These are phyloP conservation scores for Circaetus gallicus DNA, from an alignment of 2,113 vertebrate genomes.

Conservation along the genomic window DNA sequence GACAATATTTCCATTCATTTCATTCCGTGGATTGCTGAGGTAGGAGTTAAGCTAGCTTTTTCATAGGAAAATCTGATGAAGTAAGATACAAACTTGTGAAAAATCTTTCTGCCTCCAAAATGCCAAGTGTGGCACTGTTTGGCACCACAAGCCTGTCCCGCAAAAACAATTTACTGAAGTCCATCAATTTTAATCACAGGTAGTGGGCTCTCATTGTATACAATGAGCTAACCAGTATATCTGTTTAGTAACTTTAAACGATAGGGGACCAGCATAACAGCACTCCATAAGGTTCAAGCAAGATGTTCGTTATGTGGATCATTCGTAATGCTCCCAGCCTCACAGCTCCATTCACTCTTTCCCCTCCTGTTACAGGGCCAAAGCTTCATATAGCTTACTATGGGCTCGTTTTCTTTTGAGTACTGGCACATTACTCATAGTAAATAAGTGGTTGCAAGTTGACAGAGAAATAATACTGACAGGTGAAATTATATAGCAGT, in stretches of 20 bases:
- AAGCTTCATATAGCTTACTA: background rate
- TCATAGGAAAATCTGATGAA: background rate
- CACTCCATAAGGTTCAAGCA: background rate
- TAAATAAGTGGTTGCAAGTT: conserved; percentile 46
- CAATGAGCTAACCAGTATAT: background rate
- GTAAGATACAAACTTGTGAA: background rate
- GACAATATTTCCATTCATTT: background rate
- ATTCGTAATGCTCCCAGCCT: background rate
- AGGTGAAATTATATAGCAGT: conserved; percentile 14
- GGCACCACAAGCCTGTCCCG: background rate
- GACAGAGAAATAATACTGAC: background rate
- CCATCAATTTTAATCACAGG: background rate
- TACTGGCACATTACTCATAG: background rate
- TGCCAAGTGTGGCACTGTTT: background rate
- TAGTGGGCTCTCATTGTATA: background rate
- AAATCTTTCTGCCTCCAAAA: background rate
- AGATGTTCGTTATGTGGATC: background rate
- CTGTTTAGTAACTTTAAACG: background rate
- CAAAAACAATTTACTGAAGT: background rate
- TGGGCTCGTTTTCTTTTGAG: background rate
- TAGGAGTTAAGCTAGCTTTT: background rate
- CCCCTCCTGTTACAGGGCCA: background rate
- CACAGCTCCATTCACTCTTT: background rate
- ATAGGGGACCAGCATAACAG: background rate
- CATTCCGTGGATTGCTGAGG: background rate